phyloP scores from a whole-genome alignment of 2,888 invertebrate genomes.

The Zaprionus obscuricornis region DNA sequence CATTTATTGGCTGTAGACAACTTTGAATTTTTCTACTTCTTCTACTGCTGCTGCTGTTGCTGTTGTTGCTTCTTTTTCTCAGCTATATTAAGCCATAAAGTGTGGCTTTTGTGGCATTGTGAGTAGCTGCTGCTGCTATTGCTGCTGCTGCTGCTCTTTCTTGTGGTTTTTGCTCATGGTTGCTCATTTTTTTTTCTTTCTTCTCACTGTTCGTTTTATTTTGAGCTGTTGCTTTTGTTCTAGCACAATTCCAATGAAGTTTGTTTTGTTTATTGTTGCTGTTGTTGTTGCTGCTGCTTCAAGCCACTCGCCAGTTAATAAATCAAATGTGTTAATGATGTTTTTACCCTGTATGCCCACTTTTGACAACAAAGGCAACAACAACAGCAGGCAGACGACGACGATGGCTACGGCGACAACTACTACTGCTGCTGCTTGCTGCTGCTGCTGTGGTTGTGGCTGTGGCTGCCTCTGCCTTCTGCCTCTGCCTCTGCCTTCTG shows the following conservation, averaged over 20 bases:
- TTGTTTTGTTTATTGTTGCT: slow-evolving; percentile 16
- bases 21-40: too few relatives aligned
- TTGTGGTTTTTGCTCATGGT: not conserved
- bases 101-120: slow-evolving; percentile 63
- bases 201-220: not conserved
- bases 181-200: not conserved
- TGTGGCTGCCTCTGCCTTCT: too few relatives aligned
- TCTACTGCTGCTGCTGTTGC: slow-evolving; percentile 4
- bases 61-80: not conserved
- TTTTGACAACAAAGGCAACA: slow-evolving; percentile 71
- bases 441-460: too few relatives aligned
- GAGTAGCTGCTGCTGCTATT: slow-evolving; percentile 25
- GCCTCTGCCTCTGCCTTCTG: too few relatives aligned
- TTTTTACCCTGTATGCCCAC: slow-evolving; percentile 80
- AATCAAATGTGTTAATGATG: slow-evolving; percentile 84
- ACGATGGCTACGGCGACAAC: slow-evolving; percentile 30
- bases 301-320: slow-evolving; percentile 82
- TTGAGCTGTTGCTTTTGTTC: slow-evolving; percentile 4
- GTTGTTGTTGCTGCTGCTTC: slow-evolving; percentile 42
- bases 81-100: slow-evolving; percentile 69
- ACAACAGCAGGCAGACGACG: slow-evolving; percentile 31
- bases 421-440: slow-evolving; percentile 38
- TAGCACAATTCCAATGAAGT: slow-evolving; percentile 37
- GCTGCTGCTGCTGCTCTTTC: slow-evolving; percentile 30
- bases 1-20: slow-evolving; percentile 81